Conservation (phyloP, 2,888 invertebrate species). For the Serripes groenlandicus region DNA sequence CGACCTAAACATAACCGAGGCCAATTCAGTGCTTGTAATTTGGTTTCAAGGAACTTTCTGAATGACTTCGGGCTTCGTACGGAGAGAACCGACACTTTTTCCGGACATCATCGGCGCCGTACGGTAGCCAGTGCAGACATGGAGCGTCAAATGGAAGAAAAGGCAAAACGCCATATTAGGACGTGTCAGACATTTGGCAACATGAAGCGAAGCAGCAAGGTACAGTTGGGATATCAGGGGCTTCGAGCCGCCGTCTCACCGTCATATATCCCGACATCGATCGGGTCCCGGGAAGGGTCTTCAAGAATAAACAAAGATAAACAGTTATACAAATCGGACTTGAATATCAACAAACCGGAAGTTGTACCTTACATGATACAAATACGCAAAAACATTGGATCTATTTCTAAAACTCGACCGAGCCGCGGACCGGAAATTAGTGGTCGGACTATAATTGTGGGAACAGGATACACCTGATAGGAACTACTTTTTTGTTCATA, state of each 20-base stretch:
- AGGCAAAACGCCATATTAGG: slow-evolving; percentile 68
- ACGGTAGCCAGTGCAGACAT: slow-evolving; percentile 54
- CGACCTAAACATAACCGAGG: slow-evolving; percentile 34
- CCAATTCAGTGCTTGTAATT: slow-evolving; percentile 33
- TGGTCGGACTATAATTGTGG: slow-evolving; percentile 66
- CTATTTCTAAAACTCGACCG: slow-evolving; percentile 31
- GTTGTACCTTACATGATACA: slow-evolving; percentile 57
- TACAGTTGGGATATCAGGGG: slow-evolving; percentile 59
- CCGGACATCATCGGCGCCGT: slow-evolving; percentile 62
- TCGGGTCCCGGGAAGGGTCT: not conserved
- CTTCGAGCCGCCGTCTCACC: slow-evolving; percentile 68
- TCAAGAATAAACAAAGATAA: slow-evolving; percentile 6
- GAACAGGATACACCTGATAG: slow-evolving; percentile 40
- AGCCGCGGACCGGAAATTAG: slow-evolving; percentile 58
- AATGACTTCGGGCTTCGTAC: slow-evolving; percentile 67
- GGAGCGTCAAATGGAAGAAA: slow-evolving; percentile 63
- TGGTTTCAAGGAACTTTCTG: slow-evolving; percentile 61
- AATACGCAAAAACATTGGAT: slow-evolving; percentile 53
- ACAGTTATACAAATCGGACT: slow-evolving; percentile 28
- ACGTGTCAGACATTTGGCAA: slow-evolving; percentile 67
- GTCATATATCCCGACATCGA: slow-evolving; percentile 25
- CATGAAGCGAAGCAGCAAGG: slow-evolving; percentile 66
- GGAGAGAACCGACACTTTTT: slow-evolving; percentile 67
- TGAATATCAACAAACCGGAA: slow-evolving; percentile 25
- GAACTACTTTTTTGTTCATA: not conserved